These are phyloP conservation scores for Conus ventricosus DNA, from an alignment of 1,140 invertebrate species.

Conservation along the genomic window DNA sequence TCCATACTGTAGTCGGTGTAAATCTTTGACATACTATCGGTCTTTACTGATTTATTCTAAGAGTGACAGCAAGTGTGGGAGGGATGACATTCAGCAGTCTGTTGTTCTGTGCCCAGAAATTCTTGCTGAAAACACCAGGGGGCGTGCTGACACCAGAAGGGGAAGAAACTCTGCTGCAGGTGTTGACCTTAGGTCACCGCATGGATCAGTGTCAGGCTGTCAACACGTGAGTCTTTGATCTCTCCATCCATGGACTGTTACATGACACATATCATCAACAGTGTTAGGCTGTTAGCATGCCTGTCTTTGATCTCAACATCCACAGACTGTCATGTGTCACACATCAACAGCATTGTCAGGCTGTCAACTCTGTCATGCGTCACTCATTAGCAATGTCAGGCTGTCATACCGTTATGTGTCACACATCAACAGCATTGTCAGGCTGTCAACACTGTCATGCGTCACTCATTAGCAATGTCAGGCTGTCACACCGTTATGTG, in stretches of 20 bases:
- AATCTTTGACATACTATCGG: too few relatives aligned
- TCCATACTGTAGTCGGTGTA: too few relatives aligned
- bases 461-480: too few relatives aligned
- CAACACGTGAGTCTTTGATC: conserved; percentile 82
- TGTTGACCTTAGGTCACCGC: conserved; percentile 83
- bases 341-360: neutral
- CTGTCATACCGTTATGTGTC: neutral
- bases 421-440: neutral
- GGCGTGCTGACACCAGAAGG: conserved; percentile 94
- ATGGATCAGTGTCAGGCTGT: conserved; percentile 93
- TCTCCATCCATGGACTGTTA: neutral
- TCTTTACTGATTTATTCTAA: too few relatives aligned
- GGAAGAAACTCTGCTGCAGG: conserved; percentile 92
- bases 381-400: too few relatives aligned
- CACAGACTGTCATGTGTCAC: neutral
- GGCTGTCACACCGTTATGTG: too few relatives aligned
- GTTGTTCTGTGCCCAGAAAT: conserved; percentile 77
- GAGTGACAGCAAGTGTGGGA: too few relatives aligned
- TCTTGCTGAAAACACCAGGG: conserved; percentile 96
- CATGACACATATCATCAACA: neutral
- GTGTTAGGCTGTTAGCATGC: neutral
- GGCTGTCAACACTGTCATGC: too few relatives aligned
- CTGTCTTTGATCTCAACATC: too few relatives aligned
- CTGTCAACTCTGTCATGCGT: too few relatives aligned
- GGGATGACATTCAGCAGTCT: too few relatives aligned